phyloP scores from a whole-genome alignment of 2,113 vertebrate species.

The Poecile atricapillus region DNA sequence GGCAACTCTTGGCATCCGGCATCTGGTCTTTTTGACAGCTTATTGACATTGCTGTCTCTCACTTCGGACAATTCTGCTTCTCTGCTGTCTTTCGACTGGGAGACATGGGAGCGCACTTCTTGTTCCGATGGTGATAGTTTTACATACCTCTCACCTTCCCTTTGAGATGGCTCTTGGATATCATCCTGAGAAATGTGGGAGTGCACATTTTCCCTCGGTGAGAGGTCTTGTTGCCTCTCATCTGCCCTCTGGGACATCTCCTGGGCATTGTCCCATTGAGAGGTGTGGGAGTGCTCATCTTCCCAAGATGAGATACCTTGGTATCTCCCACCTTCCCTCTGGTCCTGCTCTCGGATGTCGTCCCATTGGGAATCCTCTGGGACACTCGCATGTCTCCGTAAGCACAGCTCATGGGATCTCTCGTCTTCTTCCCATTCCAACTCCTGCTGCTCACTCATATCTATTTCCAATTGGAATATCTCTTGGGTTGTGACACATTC shows the following conservation, averaged over 20 bases:
- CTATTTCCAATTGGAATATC: background rate
- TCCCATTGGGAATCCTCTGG: background rate
- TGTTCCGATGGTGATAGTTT: background rate
- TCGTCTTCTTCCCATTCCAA: background rate
- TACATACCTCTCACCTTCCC: background rate
- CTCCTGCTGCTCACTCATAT: background rate
- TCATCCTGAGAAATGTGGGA: too few species aligned
- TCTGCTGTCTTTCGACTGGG: background rate
- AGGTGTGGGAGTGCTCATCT: background rate
- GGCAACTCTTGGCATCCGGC: background rate
- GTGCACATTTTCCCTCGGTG: too few species aligned
- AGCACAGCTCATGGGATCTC: background rate
- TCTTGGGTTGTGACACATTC: background rate
- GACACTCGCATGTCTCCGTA: background rate
- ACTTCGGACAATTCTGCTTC: background rate
- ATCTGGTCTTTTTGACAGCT: background rate
- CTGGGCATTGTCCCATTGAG: background rate
- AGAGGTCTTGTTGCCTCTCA: background rate
- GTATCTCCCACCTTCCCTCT: background rate
- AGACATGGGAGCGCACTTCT: background rate
- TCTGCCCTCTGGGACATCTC: background rate
- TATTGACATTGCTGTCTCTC: background rate
- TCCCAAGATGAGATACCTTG: too few species aligned
- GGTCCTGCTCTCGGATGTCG: background rate
- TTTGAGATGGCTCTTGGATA: background rate